Percentiles rank a stretch among this genome's conserved stretches.
Evolutionary conservation across 2,797 vertebrate genomes (phyloP).

Genomic region (Anas georgica): DNA sequence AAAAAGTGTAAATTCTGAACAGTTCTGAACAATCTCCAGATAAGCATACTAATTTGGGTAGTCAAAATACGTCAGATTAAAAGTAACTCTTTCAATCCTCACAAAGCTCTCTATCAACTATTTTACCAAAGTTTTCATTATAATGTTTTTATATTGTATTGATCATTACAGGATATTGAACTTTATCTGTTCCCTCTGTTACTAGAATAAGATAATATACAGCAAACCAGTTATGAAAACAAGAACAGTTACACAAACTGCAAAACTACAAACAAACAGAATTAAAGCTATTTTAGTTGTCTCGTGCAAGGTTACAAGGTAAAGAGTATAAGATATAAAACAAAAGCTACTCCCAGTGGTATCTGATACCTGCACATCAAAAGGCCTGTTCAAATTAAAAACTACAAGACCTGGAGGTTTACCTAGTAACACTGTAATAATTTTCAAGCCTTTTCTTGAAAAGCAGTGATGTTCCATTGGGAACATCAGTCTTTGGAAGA

Average conservation of each 20-base stretch:
- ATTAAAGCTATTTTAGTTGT: slow-evolving; percentile 14
- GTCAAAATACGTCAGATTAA: background rate
- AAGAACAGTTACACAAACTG: background rate
- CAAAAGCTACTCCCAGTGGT: background rate
- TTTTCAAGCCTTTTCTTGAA: slow-evolving; percentile 35
- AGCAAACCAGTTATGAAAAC: background rate
- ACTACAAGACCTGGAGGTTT: background rate
- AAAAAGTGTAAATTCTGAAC: background rate
- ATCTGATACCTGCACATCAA: background rate
- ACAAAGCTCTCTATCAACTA: background rate
- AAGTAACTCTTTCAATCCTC: background rate
- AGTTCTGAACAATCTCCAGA: background rate
- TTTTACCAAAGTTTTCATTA: background rate
- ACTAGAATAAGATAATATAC: background rate
- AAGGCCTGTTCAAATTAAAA: slow-evolving; percentile 57
- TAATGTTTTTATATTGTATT: background rate
- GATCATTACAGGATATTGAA: background rate
- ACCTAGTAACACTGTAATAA: slow-evolving; percentile 24
- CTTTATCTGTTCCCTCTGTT: too few species aligned
- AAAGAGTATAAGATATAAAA: background rate
- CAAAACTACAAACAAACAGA: background rate
- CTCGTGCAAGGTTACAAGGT: background rate
- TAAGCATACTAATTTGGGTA: background rate
- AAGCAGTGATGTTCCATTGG: slow-evolving; percentile 26
- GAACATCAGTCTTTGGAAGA: background rate